Evolutionary conservation across 2,888 invertebrate species (phyloP), one percentile per base, ranked within the genome.

Genomic region (Gerosis bhagava): DNA sequence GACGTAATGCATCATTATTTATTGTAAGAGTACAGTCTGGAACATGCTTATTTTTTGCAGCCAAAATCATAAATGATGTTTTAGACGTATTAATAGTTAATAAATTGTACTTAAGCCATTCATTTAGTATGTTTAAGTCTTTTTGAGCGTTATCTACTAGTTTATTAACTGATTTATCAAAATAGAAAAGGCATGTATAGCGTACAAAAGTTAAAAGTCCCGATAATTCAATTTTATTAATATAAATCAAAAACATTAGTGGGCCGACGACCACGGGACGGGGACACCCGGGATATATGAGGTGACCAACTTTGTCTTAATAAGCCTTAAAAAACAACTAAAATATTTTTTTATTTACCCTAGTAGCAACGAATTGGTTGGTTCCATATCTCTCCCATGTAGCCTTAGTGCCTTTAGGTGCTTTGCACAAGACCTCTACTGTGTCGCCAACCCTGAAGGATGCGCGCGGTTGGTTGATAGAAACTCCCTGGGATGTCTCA

Each of bases 381-480:
- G 78, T 81, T 49, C 77, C 74, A 7, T 61, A 65, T 45, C 73
- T 67, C 26, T 76, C 69, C 78, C 84, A 84, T 3, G 53, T 58
- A 7, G 73, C 69, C 1, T 42, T 56, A 7, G 70, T 56, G 15
- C 67, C 67, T 1, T 64, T 58, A 2, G 67, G 60, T 1, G 65
- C 62, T 28, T 65, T 69, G 62, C 87, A 88, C 1, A 69, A 54
- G 0, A 88, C 68, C 39, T 77, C 66, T 0, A 86, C 81, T 45
- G 76, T 82, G 35, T 84, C 83, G 1, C 82, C 83, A 1, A 74
- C 77, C 25, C 72, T 66, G 63, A 68, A 84, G 10, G 60, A 60
- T 24, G 71, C 66, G 10, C 63, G 62, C 1, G 83, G 80, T 52
- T 81, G 77, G n/a, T 78, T 77, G 46, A 87, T 89, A 49, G 65